phyloP scores from a whole-genome alignment of 2,113 vertebrate genomes.

The Ophthalmolycus amberensis region DNA sequence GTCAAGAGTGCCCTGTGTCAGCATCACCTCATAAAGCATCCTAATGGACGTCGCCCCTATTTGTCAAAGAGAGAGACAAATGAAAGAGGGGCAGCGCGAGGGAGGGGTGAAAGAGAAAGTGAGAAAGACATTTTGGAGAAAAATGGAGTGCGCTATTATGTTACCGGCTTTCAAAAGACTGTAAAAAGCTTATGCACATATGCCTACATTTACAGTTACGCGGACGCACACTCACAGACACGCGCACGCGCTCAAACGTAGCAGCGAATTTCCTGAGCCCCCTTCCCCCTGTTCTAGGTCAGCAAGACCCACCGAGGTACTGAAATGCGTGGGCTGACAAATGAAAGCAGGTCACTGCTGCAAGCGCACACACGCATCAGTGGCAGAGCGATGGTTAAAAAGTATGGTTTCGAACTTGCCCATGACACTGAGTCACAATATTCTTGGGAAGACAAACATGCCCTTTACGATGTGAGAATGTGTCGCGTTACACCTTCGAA shows the following conservation, averaged over 20 bases:
- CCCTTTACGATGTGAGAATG: conserved; percentile 7
- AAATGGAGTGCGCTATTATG: conserved; percentile 75
- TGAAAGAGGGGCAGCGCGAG: conserved; percentile 53
- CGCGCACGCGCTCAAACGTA: conserved; percentile 21
- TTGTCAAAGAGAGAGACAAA: conserved; percentile 76
- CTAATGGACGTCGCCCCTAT: conserved; percentile 77
- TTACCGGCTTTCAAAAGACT: conserved; percentile 73
- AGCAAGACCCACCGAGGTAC: conserved; percentile 70
- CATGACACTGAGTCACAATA: conserved; percentile 20
- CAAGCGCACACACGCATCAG: conserved; percentile 37
- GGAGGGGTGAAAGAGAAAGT: conserved; percentile 67
- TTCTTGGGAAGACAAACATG: conserved; percentile 25
- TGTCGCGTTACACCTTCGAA: not conserved
- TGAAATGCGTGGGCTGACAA: conserved; percentile 70
- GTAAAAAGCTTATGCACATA: conserved; percentile 64
- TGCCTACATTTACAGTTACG: conserved; percentile 66
- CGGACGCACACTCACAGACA: conserved; percentile 33
- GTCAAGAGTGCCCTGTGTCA: conserved; percentile 73
- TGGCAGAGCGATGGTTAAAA: conserved; percentile 14
- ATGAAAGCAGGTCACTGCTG: conserved; percentile 79
- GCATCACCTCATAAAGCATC: conserved; percentile 82
- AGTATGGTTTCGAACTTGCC: conserved; percentile 15
- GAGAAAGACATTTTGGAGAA: conserved; percentile 73
- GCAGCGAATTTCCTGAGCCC: conserved; percentile 62
- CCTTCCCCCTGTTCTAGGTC: conserved; percentile 67